Evolutionary conservation across 2,888 invertebrate genomes (phyloP).

Genomic region (Eurytoma adleriae): DNA sequence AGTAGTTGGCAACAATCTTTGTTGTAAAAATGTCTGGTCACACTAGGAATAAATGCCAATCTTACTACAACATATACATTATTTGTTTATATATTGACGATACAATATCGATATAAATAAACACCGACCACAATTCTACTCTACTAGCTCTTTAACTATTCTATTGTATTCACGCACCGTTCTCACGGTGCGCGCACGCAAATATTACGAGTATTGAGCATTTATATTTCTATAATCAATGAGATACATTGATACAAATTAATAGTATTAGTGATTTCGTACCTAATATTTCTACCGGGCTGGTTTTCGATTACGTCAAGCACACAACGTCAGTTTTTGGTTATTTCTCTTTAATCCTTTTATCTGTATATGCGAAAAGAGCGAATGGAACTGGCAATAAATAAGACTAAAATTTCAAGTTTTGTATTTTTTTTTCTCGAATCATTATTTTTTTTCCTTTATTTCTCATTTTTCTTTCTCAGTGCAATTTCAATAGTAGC

Average conservation of each 20-base stretch:
- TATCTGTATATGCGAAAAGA: conserved; percentile 48
- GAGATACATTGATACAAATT: conserved; percentile 74
- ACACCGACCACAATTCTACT: conserved; percentile 76
- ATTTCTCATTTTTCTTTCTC: conserved; percentile 47
- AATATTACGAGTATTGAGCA: conserved; percentile 71
- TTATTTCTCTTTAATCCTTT: conserved; percentile 61
- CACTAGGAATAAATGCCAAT: conserved; percentile 63
- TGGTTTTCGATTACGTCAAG: conserved; percentile 75
- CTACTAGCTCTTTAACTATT: conserved; percentile 73
- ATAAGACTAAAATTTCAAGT: conserved; percentile 49
- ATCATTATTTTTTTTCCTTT: conserved; percentile 51
- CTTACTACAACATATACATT: conserved; percentile 72
- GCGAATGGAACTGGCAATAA: conserved; percentile 55
- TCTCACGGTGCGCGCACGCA: conserved; percentile 71
- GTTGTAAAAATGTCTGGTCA: not conserved
- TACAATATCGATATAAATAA: conserved; percentile 72
- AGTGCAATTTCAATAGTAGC: conserved; percentile 39
- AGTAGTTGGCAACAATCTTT: not conserved
- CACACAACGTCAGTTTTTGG: conserved; percentile 66
- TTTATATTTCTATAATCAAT: conserved; percentile 72
- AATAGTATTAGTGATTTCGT: conserved; percentile 74
- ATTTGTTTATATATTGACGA: conserved; percentile 68
- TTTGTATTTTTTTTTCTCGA: conserved; percentile 48
- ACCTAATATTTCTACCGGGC: conserved; percentile 75
- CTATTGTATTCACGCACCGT: conserved; percentile 69